A percentile compares a stretch with the other conserved stretches of the same genome.
Evolutionary conservation across 2,888 invertebrate genomes (phyloP).

Genomic region (Euspilapteryx auroguttella): DNA sequence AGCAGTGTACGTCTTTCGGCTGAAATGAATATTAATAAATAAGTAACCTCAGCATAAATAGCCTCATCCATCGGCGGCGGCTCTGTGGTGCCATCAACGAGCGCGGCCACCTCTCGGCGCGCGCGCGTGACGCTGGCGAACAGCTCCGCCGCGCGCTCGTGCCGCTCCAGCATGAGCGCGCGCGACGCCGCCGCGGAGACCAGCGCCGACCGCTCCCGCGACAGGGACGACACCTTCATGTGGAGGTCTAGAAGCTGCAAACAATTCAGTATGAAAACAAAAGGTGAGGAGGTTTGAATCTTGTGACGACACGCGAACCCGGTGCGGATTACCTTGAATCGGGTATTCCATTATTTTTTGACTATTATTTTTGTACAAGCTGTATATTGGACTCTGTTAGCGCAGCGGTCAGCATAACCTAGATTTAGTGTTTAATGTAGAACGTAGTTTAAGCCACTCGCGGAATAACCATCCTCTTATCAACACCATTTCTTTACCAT

Average conservation of each 20-base stretch:
- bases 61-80: not conserved
- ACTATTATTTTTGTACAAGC: too few species aligned
- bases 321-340: too few species aligned
- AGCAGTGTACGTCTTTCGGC: not conserved
- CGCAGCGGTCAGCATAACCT: too few species aligned
- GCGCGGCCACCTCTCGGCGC: conserved; percentile 25
- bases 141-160: conserved; percentile 38
- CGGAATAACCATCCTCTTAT: too few species aligned
- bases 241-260: conserved; percentile 31
- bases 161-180: conserved; percentile 43
- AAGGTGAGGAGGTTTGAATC: too few species aligned
- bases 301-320: too few species aligned
- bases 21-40: not conserved
- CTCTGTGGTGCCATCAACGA: conserved; percentile 11
- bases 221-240: conserved; percentile 35
- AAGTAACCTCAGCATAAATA: not conserved
- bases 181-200: conserved; percentile 36
- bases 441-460: too few species aligned
- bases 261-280: not conserved
- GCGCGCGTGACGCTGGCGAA: conserved; percentile 31
- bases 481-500: too few species aligned
- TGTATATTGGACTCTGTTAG: too few species aligned
- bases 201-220: conserved; percentile 32
- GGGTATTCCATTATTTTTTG: too few species aligned
- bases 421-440: too few species aligned